Base-by-base conservation (phyloP, 2,113 vertebrate species). In the Coptodon rendalli region DNA sequence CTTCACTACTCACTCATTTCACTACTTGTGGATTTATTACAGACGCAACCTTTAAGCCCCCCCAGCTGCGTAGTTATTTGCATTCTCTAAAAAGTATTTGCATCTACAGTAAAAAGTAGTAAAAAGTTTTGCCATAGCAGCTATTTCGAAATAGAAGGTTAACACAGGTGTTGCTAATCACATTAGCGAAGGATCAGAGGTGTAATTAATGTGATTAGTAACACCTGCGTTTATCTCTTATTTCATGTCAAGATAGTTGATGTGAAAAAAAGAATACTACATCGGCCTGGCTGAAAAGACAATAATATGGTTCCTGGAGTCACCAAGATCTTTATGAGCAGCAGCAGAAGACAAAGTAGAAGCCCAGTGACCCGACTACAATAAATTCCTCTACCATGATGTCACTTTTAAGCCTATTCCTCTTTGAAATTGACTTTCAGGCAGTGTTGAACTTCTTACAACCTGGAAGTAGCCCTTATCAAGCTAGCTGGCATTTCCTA, bases 381-480 rank as follows among this genome's bases (percentile, higher is more conserved):
- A 52, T 83, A 66, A 59, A 94, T 94, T 93, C 92, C 89, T 90
- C 2, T 68, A 45, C 14, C 56, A 43, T 93, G 92, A 90, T 91
- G 89, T 92, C 91, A 95, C 38, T 61, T 85, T 81, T 81, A 50
- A 87, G 61, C 61, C 57, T 43, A 53, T 34, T 79, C 57, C 61
- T 54, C 57, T 45, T 34, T 79, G n/a, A 83, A 80, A 81, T 56
- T 80, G 34, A 86, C 76, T 83, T 85, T 88, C 22, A 54, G 83
- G 61, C 17, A 80, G 4, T 31, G 22, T 36, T 82, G 31, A 50
- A 79, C 43, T 38, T 61, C 22, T 31, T 68, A 40, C 22, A 54
- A 56, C 24, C 45, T 56, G 9, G 50, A 50, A 78, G 57, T 56
- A 40, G 38, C n/a, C 9, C 27, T 78, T 52, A 68, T 87, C 78